These are phyloP conservation scores for Bombus affinis DNA, from an alignment of 1,140 invertebrate genomes.

Conservation along the genomic window DNA sequence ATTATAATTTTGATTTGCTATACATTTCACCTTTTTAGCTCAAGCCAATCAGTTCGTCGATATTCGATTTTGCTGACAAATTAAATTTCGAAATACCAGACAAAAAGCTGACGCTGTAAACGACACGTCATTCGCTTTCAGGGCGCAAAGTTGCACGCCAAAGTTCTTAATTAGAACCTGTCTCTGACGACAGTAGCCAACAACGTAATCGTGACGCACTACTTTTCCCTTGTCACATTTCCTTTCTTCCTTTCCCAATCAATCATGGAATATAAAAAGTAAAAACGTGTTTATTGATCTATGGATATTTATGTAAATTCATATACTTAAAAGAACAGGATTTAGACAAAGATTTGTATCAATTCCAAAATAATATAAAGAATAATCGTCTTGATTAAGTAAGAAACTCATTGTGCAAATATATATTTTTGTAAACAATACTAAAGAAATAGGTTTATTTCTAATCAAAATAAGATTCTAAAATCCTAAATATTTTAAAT, in stretches of 20 bases:
- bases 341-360: too few relatives aligned
- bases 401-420: too few relatives aligned
- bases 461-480: not conserved
- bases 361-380: too few relatives aligned
- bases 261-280: not conserved
- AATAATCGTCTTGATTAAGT: too few relatives aligned
- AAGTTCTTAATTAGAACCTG: conserved; percentile 16
- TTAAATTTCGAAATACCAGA: not conserved
- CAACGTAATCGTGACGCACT: not conserved
- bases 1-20: not conserved
- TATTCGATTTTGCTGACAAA: not conserved
- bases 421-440: too few relatives aligned
- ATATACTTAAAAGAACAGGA: not conserved
- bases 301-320: too few relatives aligned
- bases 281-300: not conserved
- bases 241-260: not conserved
- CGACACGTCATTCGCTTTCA: not conserved
- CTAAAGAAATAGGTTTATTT: too few relatives aligned
- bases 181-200: not conserved
- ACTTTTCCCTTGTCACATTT: not conserved
- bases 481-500: not conserved
- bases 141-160: not conserved
- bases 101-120: conserved; percentile 2
- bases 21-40: not conserved
- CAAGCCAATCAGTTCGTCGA: not conserved